A percentile compares a stretch with the other conserved stretches of the same genome.
Evolutionary conservation across 2,113 vertebrate genomes (phyloP).

Genomic region (Silurus asotus): DNA sequence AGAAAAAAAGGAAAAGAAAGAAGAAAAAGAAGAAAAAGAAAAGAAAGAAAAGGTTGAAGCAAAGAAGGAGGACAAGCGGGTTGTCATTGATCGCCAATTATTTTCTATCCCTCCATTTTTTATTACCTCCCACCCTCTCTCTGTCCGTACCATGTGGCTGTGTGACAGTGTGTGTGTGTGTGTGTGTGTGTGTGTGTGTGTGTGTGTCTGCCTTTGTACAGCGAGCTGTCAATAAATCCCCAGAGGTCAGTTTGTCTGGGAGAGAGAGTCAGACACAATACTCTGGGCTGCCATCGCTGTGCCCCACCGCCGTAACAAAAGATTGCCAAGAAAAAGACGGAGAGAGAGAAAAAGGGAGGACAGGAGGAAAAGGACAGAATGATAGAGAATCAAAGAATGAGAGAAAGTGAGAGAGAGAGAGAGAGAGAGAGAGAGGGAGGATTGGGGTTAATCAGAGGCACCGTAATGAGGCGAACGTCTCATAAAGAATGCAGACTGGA

Average conservation of each 20-base stretch:
- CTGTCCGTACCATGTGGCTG: slow-evolving; percentile 34
- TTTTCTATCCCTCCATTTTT: slow-evolving; percentile 57
- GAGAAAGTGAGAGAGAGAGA: slow-evolving; percentile 26
- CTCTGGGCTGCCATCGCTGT: slow-evolving; percentile 90
- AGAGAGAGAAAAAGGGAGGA: slow-evolving; percentile 25
- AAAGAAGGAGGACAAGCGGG: slow-evolving; percentile 21
- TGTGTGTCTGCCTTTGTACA: slow-evolving; percentile 82
- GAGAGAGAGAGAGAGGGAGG: slow-evolving; percentile 48
- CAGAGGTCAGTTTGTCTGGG: slow-evolving; percentile 98
- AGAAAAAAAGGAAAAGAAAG: background rate
- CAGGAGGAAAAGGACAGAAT: background rate
- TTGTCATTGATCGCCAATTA: slow-evolving; percentile 78
- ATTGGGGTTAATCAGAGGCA: slow-evolving; percentile 90
- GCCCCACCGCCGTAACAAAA: slow-evolving; percentile 81
- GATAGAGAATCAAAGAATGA: slow-evolving; percentile 42
- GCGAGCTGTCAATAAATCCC: slow-evolving; percentile 98
- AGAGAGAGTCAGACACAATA: slow-evolving; percentile 98
- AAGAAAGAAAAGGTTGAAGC: background rate
- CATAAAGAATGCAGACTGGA: slow-evolving; percentile 71
- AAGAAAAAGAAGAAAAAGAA: background rate
- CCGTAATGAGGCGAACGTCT: slow-evolving; percentile 89
- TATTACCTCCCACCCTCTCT: slow-evolving; percentile 14
- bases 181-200: slow-evolving; percentile 65
- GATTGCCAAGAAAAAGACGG: slow-evolving; percentile 55
- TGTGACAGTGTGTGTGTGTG: slow-evolving; percentile 69